Evolutionary conservation across 2,113 vertebrate genomes (phyloP).

Genomic region (Indicator maculatus): DNA sequence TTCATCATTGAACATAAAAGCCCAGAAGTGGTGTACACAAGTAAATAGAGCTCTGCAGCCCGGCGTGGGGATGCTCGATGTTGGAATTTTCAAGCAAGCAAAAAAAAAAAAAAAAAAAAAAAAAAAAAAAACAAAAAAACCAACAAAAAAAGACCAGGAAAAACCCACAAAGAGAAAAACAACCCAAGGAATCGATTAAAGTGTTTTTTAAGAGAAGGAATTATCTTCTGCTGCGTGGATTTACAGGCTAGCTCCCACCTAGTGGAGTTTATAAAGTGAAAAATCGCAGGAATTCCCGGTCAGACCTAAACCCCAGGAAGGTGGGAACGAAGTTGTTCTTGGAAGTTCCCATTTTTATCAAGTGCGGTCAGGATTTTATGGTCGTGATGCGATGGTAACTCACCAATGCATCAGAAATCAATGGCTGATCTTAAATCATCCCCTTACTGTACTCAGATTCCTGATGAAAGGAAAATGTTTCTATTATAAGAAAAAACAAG

Average conservation of each 20-base stretch:
- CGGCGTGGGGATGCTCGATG: background rate
- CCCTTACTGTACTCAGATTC: slow-evolving; percentile 43
- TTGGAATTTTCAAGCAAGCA: background rate
- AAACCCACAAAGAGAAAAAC: no score
- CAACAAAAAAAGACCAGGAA: no score
- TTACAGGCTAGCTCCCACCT: background rate
- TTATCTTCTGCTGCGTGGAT: background rate
- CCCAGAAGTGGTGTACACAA: background rate
- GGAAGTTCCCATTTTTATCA: slow-evolving; percentile 64
- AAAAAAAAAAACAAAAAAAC: no score
- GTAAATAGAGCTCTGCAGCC: background rate
- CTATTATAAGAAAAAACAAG: slow-evolving; percentile 68
- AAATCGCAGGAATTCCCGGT: background rate
- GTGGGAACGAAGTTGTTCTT: background rate
- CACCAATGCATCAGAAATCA: slow-evolving; percentile 65
- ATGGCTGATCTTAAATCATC: slow-evolving; percentile 74
- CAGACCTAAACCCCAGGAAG: background rate
- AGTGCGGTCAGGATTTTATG: slow-evolving; percentile 58
- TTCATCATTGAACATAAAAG: slow-evolving; percentile 18
- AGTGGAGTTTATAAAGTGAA: background rate
- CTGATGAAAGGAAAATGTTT: slow-evolving; percentile 79
- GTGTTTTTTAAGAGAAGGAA: background rate
- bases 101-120: no score
- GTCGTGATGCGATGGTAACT: slow-evolving; percentile 42
- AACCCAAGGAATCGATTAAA: background rate